Evolutionary conservation across 2,888 invertebrate genomes (phyloP).

Genomic region (Pterostichus madidus): DNA sequence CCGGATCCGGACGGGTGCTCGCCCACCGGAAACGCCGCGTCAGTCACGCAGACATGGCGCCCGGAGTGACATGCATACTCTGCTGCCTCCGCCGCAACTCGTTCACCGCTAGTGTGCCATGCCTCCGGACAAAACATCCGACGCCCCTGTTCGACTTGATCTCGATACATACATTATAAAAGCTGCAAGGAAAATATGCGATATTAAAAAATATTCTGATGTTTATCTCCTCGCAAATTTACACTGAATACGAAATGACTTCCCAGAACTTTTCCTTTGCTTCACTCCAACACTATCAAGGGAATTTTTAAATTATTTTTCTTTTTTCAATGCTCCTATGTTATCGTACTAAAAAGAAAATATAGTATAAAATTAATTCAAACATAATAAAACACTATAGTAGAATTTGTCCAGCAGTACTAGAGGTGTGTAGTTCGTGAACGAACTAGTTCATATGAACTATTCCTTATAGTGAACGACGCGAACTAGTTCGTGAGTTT

Average conservation of each 20-base stretch:
- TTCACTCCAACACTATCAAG: background rate
- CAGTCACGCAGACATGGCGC: conserved; percentile 64
- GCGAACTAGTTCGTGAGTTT: too few relatives aligned
- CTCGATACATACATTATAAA: conserved; percentile 14
- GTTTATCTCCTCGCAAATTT: conserved; percentile 1
- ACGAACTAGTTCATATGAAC: too few relatives aligned
- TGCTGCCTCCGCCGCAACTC: conserved; percentile 11
- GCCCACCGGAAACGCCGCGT: conserved; percentile 63
- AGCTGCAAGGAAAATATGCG: background rate
- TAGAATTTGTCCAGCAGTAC: too few relatives aligned
- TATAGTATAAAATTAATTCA: too few relatives aligned
- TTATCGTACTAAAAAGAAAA: too few relatives aligned
- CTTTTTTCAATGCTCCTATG: background rate
- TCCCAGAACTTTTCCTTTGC: background rate
- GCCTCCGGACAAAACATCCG: conserved; percentile 15
- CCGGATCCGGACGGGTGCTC: conserved; percentile 63
- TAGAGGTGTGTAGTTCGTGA: too few relatives aligned
- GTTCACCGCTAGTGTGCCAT: background rate
- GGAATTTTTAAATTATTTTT: background rate
- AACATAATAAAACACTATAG: too few relatives aligned
- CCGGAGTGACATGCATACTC: conserved; percentile 52
- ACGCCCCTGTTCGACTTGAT: conserved; percentile 3
- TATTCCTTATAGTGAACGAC: too few relatives aligned
- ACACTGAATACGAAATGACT: background rate
- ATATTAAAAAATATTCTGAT: conserved; percentile 8